Conservation (phyloP, 2,888 invertebrate genomes). For the Luffia ferchaultella region DNA sequence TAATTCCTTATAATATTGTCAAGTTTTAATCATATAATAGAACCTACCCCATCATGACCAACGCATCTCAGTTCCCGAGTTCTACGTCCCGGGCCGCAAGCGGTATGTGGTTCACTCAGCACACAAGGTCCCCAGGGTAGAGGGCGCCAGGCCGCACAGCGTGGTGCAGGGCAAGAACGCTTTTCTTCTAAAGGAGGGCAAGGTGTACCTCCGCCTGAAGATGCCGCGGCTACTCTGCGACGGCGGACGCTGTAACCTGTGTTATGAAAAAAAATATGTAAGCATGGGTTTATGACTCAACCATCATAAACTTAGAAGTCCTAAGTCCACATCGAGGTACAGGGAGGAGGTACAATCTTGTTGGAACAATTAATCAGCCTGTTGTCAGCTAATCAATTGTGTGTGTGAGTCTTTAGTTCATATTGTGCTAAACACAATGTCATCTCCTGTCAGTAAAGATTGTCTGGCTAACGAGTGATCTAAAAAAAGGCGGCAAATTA, state of each 20-base stretch:
- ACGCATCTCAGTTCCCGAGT: slow-evolving; percentile 64
- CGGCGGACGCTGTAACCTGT: slow-evolving; percentile 58
- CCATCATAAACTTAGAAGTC: too few relatives aligned
- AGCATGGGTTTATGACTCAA: neutral
- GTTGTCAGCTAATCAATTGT: too few relatives aligned
- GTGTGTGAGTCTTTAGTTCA: too few relatives aligned
- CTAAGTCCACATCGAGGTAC: neutral
- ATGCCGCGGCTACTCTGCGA: slow-evolving; percentile 51
- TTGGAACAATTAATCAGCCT: too few relatives aligned
- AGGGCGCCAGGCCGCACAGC: slow-evolving; percentile 59
- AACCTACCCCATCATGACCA: slow-evolving; percentile 57
- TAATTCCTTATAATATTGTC: too few relatives aligned
- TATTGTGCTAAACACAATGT: too few relatives aligned
- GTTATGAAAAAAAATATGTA: neutral
- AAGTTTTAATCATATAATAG: too few relatives aligned
- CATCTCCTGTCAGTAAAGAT: too few relatives aligned
- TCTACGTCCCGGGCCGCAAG: slow-evolving; percentile 69
- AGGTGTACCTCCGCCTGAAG: slow-evolving; percentile 57
- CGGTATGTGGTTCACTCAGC: slow-evolving; percentile 40
- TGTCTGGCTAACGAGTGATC: too few relatives aligned
- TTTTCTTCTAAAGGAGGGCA: slow-evolving; percentile 64
- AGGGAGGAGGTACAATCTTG: neutral
- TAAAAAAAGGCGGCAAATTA: too few relatives aligned
- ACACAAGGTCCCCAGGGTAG: slow-evolving; percentile 63
- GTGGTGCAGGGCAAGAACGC: slow-evolving; percentile 57